Evolutionary conservation across 2,113 vertebrate species (phyloP).

Genomic region (Istiophorus platypterus): DNA sequence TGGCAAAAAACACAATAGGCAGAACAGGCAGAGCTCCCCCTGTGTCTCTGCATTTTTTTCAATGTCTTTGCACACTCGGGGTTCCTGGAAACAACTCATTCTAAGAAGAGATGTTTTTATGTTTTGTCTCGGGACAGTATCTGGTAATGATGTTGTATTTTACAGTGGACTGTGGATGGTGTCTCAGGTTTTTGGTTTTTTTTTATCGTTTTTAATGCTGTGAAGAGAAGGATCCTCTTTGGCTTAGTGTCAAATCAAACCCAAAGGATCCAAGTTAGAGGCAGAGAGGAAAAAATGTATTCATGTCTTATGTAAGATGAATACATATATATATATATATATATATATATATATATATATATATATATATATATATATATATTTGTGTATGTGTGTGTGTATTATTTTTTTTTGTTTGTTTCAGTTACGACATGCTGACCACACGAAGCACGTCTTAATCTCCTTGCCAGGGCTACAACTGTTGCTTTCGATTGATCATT

Average conservation of each 20-base stretch:
- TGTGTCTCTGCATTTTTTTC: conserved; percentile 17
- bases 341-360: too few species aligned
- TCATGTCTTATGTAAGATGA: neutral
- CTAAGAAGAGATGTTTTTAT: conserved; percentile 3
- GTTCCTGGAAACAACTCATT: neutral
- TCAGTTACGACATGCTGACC: neutral
- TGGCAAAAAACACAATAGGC: too few species aligned
- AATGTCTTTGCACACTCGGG: neutral
- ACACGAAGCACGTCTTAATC: neutral
- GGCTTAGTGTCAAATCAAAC: neutral
- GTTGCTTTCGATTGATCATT: neutral
- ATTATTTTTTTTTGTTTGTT: neutral
- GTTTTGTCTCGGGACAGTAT: neutral
- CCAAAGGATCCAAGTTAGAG: neutral
- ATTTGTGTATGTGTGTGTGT: too few species aligned
- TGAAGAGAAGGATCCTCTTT: neutral
- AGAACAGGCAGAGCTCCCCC: conserved; percentile 14
- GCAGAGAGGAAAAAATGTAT: neutral
- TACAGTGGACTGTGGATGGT: neutral
- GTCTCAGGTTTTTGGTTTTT: neutral
- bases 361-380: too few species aligned
- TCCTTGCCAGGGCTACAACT: neutral
- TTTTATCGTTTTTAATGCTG: neutral
- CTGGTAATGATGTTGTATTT: conserved; percentile 11
- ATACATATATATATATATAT: too few species aligned